These are phyloP conservation scores for Turnix velox DNA, from an alignment of 2,113 vertebrate genomes.

Conservation along the genomic window DNA sequence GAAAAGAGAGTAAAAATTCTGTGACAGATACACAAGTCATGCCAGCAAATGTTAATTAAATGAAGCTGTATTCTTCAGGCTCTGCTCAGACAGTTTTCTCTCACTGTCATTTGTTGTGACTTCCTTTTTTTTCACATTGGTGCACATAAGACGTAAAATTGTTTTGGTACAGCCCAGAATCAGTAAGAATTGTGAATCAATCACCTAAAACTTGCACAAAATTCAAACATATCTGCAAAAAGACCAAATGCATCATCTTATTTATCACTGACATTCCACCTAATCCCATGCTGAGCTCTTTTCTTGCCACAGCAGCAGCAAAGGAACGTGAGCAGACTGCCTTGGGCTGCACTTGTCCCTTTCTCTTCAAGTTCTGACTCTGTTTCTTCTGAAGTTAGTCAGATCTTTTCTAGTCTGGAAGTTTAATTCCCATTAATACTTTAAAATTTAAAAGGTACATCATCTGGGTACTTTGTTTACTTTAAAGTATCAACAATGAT, in stretches of 20 bases:
- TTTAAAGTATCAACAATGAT: background rate
- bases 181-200: background rate
- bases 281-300: background rate
- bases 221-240: background rate
- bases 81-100: background rate
- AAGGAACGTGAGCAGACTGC: background rate
- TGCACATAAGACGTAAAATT: background rate
- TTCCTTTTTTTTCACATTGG: background rate
- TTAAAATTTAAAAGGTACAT: background rate
- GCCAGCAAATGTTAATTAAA: background rate
- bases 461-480: background rate
- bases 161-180: background rate
- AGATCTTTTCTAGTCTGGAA: background rate
- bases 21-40: background rate
- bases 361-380: background rate
- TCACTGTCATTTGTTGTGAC: background rate
- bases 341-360: background rate
- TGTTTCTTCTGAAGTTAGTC: background rate
- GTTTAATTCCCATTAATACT: background rate
- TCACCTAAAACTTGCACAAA: background rate
- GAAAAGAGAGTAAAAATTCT: background rate
- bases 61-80: background rate
- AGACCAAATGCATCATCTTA: background rate
- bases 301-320: background rate
- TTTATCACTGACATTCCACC: background rate